Conservation (phyloP, 2,113 vertebrate genomes). For the Poecilia latipinna region DNA sequence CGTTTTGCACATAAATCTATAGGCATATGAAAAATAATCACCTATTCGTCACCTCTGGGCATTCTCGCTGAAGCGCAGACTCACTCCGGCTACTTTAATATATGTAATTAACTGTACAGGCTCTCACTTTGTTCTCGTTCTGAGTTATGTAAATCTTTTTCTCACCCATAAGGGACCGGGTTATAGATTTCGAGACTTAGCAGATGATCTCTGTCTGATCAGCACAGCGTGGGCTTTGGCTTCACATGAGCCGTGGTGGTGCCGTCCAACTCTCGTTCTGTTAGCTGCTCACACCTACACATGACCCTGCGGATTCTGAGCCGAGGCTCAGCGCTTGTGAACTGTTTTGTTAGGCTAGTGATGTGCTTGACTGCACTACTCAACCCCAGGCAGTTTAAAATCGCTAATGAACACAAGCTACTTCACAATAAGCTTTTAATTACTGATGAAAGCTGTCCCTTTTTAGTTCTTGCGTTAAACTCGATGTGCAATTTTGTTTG, state of each 20-base stretch:
- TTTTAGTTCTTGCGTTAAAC: constrained; percentile 28
- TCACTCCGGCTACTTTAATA: neutral
- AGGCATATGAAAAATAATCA: constrained; percentile 7
- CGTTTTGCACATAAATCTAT: constrained; percentile 11
- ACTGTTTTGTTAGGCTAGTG: constrained; percentile 34
- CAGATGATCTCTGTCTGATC: constrained; percentile 61
- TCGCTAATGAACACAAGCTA: constrained; percentile 12
- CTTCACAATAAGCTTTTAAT: constrained; percentile 45
- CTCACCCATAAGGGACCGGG: constrained; percentile 6
- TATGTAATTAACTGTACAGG: neutral
- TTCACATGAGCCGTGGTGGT: constrained; percentile 55
- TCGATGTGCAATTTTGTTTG: constrained; percentile 27
- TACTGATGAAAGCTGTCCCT: constrained; percentile 29
- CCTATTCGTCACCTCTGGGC: neutral
- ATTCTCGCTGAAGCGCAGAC: neutral
- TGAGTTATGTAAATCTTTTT: constrained; percentile 17
- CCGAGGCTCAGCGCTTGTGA: constrained; percentile 37
- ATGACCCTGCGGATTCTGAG: constrained; percentile 56
- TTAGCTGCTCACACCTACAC: constrained; percentile 70
- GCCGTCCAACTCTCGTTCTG: constrained; percentile 28
- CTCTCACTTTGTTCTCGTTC: neutral
- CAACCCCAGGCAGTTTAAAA: constrained; percentile 29
- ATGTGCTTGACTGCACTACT: constrained; percentile 41
- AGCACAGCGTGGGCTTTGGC: constrained; percentile 58
- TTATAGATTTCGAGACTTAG: constrained; percentile 54